Evolutionary conservation across 2,797 vertebrate genomes (phyloP).

Genomic region (Hypotaenidia philippensis): DNA sequence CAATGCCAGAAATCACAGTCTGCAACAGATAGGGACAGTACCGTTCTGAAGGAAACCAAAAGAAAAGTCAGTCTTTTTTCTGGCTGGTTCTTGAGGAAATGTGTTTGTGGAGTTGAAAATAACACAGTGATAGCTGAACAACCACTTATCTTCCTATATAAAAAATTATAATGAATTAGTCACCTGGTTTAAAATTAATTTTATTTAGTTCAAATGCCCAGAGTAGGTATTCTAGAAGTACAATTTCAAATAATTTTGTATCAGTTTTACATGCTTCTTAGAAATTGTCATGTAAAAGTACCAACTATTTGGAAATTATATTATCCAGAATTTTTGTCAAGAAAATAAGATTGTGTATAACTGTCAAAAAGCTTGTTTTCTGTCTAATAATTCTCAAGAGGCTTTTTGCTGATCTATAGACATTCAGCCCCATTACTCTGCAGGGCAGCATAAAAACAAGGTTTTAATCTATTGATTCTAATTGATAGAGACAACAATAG

Average conservation of each 20-base stretch:
- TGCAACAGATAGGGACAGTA: neutral
- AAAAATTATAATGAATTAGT: neutral
- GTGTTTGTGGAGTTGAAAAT: neutral
- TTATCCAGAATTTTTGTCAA: neutral
- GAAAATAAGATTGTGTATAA: neutral
- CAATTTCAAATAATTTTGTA: neutral
- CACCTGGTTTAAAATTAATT: neutral
- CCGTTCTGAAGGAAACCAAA: neutral
- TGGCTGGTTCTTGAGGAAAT: neutral
- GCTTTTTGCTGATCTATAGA: neutral
- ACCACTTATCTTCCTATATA: neutral
- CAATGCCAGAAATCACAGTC: neutral
- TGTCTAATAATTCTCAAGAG: neutral
- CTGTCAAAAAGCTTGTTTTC: neutral
- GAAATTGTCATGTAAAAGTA: neutral
- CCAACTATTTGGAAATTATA: neutral
- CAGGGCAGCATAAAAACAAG: neutral
- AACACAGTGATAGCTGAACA: neutral
- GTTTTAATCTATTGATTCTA: neutral
- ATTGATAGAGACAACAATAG: neutral
- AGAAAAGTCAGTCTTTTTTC: neutral
- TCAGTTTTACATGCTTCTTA: neutral
- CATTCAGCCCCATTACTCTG: neutral
- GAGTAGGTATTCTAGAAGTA: neutral
- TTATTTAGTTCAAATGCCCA: neutral